Base-by-base conservation (phyloP, 2,113 vertebrate species). In the Sakesphorus luctuosus region DNA sequence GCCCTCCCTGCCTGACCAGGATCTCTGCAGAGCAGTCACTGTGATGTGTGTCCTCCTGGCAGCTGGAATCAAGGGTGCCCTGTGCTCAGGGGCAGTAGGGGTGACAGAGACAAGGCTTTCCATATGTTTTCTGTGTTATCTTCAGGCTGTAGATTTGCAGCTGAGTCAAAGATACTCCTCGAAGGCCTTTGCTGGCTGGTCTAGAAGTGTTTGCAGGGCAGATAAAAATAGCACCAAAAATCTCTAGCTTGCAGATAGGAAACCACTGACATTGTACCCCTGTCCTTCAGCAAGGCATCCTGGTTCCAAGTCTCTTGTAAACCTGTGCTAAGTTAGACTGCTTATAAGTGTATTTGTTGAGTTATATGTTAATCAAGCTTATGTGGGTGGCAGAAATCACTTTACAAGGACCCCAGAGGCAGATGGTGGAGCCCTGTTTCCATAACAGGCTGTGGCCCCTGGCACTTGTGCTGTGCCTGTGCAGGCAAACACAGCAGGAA, bases 381-480 rank as follows among this genome's bases (percentile, higher is more conserved):
- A 0, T 23, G 36, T 33, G 47, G 56, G 33, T 74, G 73, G 52
- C 53, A 81, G 73, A 53, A 93, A 14, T 52, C 66, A 58, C 43
- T 50, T 29, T 35, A 1, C 1, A 6, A 3, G 13, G 31, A 33
- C 65, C n/a, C 15, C 0, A 0, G 76, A 25, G 44, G 43, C 19
- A 59, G 80, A 2, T 15, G 3, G 65, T 38, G 56, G 31, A 55
- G 52, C 49, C 13, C 31, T 44, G 26, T 72, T 56, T 53, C 40
- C 0, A 0, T 38, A 11, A 1, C 8, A 16, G 56, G 31, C 79
- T 28, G 20, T 35, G 50, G 13, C 55, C 43, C 3, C 2, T 0
- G 1, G 17, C 40, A 3, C 61, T 38, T 4, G 6, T 8, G 68
- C 59, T 35, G 53, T 65, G 47, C 3, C 12, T 10, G 50, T 24